A percentile compares a stretch with the other conserved stretches of the same genome.
Conservation (phyloP, 2,888 invertebrate species). For the Andricus quercusramuli region DNA sequence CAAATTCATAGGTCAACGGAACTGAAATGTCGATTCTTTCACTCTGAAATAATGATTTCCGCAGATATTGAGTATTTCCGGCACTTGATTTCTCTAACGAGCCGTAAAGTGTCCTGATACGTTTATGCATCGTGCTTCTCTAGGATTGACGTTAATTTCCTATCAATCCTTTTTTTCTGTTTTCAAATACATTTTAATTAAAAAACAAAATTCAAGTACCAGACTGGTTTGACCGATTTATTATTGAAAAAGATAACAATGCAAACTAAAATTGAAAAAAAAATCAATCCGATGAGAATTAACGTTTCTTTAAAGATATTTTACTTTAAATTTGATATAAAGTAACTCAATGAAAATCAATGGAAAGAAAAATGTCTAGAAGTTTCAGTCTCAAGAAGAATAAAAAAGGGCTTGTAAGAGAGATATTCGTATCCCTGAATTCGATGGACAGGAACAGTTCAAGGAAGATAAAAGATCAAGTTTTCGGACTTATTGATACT, state of each 20-base stretch:
- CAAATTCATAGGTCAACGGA: not conserved
- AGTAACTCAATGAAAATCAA: not conserved
- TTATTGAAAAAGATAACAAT: not conserved
- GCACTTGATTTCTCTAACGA: constrained; percentile 31
- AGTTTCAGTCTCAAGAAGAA: not conserved
- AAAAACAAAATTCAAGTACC: not conserved
- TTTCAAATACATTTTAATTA: not conserved
- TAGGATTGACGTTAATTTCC: not conserved
- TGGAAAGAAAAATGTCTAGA: not conserved
- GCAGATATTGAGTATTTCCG: constrained; percentile 17
- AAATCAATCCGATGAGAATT: too few relatives aligned
- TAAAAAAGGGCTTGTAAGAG: not conserved
- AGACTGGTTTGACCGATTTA: not conserved
- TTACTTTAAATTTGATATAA: not conserved
- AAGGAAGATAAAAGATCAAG: constrained; percentile 13
- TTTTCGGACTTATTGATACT: constrained; percentile 21
- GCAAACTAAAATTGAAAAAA: not conserved
- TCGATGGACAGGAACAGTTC: constrained; percentile 18
- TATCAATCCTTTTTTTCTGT: not conserved
- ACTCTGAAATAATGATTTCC: constrained; percentile 35
- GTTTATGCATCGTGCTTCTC: constrained; percentile 3
- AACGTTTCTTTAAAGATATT: not conserved
- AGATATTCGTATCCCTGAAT: constrained; percentile 11
- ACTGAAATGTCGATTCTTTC: constrained; percentile 5
- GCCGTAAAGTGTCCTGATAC: constrained; percentile 23